Conservation (phyloP, 2,797 vertebrate genomes). For the Hypotaenidia okinawae region DNA sequence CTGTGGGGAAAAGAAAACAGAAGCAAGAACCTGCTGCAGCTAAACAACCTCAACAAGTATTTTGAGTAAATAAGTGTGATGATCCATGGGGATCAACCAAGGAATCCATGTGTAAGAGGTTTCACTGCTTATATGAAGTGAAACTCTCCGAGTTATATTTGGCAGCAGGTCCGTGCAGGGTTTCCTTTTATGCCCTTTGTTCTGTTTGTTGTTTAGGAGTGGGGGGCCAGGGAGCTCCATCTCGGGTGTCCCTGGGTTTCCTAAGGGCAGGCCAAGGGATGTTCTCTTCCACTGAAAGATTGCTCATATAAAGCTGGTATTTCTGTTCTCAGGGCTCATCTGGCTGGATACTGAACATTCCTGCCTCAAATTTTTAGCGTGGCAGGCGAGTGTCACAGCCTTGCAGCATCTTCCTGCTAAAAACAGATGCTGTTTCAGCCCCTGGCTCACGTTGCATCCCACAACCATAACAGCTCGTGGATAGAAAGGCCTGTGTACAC, state of each 20-base stretch:
- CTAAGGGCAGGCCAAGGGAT: neutral
- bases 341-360: conserved; percentile 6
- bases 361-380: neutral
- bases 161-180: neutral
- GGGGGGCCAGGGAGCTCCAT: neutral
- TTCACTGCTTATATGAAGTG: fast-evolving
- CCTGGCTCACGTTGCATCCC: neutral
- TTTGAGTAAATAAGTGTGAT: neutral
- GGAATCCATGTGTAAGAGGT: fast-evolving
- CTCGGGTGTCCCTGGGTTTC: neutral
- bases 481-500: neutral
- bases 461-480: neutral
- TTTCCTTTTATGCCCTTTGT: conserved; percentile 7
- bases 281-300: neutral
- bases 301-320: neutral
- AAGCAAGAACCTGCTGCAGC: neutral
- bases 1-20: too few relatives aligned
- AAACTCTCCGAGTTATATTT: neutral
- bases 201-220: neutral
- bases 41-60: neutral
- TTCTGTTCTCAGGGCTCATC: neutral
- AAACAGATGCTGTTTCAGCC: neutral
- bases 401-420: conserved; percentile 17
- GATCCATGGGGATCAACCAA: neutral
- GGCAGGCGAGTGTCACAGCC: neutral